Evolutionary conservation across 2,113 vertebrate genomes (phyloP).

Genomic region (Isichthys henryi): DNA sequence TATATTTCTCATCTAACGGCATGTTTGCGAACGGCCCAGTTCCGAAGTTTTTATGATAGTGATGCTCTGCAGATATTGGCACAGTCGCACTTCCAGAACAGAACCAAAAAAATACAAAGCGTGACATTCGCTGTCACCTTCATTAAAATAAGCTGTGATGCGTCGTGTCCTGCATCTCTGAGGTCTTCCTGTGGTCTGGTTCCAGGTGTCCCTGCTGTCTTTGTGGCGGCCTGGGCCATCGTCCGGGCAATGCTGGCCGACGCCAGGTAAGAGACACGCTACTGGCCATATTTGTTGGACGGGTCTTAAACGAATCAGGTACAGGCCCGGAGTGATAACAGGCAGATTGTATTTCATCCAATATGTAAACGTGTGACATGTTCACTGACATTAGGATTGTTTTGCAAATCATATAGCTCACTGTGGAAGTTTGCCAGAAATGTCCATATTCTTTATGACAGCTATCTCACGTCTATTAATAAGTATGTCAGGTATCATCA

Average conservation of each 20-base stretch:
- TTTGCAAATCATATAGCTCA: not conserved
- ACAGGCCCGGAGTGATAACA: not conserved
- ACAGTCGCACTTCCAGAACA: not conserved
- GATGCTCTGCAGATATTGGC: not conserved
- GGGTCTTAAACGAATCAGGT: not conserved
- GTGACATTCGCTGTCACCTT: not conserved
- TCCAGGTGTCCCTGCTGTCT: slow-evolving; percentile 74
- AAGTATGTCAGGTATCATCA: not conserved
- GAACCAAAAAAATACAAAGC: not conserved
- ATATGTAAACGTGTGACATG: not conserved
- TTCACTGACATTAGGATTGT: not conserved
- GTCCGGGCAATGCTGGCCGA: slow-evolving; percentile 70
- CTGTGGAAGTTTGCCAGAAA: not conserved
- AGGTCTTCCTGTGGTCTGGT: slow-evolving; percentile 1
- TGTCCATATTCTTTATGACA: not conserved
- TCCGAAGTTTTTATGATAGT: not conserved
- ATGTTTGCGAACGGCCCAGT: not conserved
- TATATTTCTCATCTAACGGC: not conserved
- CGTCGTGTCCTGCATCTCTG: not conserved
- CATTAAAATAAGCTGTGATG: not conserved
- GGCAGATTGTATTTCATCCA: not conserved
- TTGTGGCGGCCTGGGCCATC: slow-evolving; percentile 74
- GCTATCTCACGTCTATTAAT: not conserved
- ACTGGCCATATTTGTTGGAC: not conserved
- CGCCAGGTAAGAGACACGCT: slow-evolving; percentile 60